Conservation (phyloP, 2,797 vertebrate genomes). For the Somateria mollissima region DNA sequence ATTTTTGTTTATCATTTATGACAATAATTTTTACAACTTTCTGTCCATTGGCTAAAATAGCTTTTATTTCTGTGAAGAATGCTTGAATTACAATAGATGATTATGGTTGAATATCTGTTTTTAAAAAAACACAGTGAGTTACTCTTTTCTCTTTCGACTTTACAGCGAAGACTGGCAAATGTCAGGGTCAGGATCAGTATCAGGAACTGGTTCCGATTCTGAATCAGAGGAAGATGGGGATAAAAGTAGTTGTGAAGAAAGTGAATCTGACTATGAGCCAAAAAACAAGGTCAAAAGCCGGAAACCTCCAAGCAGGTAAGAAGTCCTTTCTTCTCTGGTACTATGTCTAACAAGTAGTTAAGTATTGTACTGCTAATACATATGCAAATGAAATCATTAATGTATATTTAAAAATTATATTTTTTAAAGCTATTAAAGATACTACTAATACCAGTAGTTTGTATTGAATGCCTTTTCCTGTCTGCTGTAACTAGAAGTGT, state of each 20-base stretch:
- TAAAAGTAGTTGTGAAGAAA: conserved; percentile 89
- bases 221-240: conserved; percentile 85
- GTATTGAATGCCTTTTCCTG: neutral
- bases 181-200: conserved; percentile 87
- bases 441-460: neutral
- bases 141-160: conserved; percentile 40
- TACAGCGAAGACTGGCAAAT: conserved; percentile 86
- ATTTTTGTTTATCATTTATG: neutral
- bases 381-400: rapidly evolving
- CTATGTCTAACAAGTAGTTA: neutral
- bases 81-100: neutral
- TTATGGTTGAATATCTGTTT: neutral
- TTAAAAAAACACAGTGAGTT: neutral
- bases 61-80: neutral
- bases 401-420: neutral
- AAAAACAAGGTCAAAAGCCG: conserved; percentile 95
- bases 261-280: conserved; percentile 96
- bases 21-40: neutral
- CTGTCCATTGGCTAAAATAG: neutral
- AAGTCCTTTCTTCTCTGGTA: neutral
- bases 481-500: neutral
- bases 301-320: conserved; percentile 92
- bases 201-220: conserved; percentile 84
- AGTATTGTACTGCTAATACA: neutral
- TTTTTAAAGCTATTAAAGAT: neutral